A percentile compares a stretch with the other conserved stretches of the same genome.
phyloP scores from a whole-genome alignment of 2,797 vertebrate genomes.

The Cygnus olor region DNA sequence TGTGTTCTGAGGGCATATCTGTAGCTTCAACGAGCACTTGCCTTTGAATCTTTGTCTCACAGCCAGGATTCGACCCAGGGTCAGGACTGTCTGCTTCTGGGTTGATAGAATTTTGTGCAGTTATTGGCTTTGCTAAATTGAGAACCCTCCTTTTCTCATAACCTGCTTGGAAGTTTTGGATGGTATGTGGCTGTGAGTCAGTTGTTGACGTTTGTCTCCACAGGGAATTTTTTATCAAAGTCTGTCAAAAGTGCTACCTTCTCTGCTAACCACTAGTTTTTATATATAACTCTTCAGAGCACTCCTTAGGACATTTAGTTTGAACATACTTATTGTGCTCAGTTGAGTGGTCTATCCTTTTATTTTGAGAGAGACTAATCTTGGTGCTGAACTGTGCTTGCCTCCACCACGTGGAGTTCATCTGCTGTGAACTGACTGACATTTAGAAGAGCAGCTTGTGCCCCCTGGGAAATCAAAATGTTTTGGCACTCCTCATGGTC shows the following conservation, averaged over 20 bases:
- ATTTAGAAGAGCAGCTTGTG: neutral
- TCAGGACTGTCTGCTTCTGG: neutral
- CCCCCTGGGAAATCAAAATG: neutral
- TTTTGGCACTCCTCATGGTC: neutral
- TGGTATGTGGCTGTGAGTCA: neutral
- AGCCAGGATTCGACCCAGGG: neutral
- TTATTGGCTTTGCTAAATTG: conserved; percentile 2
- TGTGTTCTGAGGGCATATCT: neutral
- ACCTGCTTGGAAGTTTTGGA: neutral
- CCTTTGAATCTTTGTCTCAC: neutral
- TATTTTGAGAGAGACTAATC: neutral
- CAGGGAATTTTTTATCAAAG: neutral
- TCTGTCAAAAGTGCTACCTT: neutral
- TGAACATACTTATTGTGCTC: neutral
- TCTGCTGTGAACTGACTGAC: neutral
- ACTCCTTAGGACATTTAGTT: neutral
- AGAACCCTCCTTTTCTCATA: neutral
- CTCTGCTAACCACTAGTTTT: neutral
- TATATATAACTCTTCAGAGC: neutral
- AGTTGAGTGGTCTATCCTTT: neutral
- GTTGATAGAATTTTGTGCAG: neutral
- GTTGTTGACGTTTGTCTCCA: conserved; percentile 4
- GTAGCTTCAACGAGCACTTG: neutral
- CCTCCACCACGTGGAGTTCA: neutral
- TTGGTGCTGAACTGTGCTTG: neutral